These are phyloP conservation scores for Scelioninae gen. 2 DNA, from an alignment of 2,888 invertebrate species.

Conservation along the genomic window DNA sequence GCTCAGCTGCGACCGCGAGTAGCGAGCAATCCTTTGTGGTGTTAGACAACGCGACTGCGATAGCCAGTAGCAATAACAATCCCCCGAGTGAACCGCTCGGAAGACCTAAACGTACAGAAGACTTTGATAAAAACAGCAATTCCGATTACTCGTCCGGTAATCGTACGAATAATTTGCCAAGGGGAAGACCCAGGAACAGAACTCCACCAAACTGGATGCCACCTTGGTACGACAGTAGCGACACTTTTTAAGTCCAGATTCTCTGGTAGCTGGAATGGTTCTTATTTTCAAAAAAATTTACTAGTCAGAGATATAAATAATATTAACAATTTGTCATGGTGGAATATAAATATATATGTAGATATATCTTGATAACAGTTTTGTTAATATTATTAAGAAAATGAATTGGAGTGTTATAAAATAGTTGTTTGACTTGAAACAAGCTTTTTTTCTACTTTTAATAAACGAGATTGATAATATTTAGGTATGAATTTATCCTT, in stretches of 20 bases:
- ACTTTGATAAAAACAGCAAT: slow-evolving; percentile 68
- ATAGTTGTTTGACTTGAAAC: too few species aligned
- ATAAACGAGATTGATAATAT: too few species aligned
- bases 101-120: slow-evolving; percentile 50
- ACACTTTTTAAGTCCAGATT: slow-evolving; percentile 42
- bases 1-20: background rate
- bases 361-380: too few species aligned
- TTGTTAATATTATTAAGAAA: too few species aligned
- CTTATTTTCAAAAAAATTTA: background rate
- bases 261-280: background rate
- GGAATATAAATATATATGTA: too few species aligned
- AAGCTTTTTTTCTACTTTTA: too few species aligned
- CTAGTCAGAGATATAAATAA: too few species aligned
- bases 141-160: slow-evolving; percentile 66
- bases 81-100: slow-evolving; percentile 57
- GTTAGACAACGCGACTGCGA: slow-evolving; percentile 67
- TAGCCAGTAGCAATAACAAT: slow-evolving; percentile 52
- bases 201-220: slow-evolving; percentile 76
- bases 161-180: slow-evolving; percentile 62
- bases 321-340: too few species aligned
- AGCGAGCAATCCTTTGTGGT: slow-evolving; percentile 63
- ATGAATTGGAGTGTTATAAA: too few species aligned
- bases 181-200: slow-evolving; percentile 67
- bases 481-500: too few species aligned
- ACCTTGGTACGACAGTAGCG: slow-evolving; percentile 74